Evolutionary conservation across 2,797 vertebrate species (phyloP), one percentile per base, ranked within the genome.

Genomic region (Platalea minor): DNA sequence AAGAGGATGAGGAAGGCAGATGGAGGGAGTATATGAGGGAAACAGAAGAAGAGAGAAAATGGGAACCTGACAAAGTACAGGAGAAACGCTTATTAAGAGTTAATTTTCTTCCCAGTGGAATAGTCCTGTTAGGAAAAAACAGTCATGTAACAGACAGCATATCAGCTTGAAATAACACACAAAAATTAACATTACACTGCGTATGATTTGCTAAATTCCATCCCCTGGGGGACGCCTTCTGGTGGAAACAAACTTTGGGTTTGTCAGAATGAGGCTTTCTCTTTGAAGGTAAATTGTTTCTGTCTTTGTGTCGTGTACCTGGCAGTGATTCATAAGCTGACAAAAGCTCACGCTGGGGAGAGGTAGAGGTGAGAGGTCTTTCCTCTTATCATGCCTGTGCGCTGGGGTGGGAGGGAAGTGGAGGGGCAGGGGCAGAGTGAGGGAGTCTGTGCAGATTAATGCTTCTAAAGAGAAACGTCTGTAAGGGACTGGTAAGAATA

Each of bases 111-210:
- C 81, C 73, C 85, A 64, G 45, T 67, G 59, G 76, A 94, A 82
- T 69, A 93, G 50, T 65, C 53, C 39, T 75, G 82, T 92, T 86
- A 95, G 68, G 33, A 76, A 74, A 88, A 92, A 87, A 2, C 10
- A 94, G 48, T 65, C 25, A 59, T 91, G 73, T 93, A 93, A 85
- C 28, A 95, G 96, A 93, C 85, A 94, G 63, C 24, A 28, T 79
- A 83, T 95, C 94, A 96, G 35, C 59, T 88, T 91, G 92, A 91
- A 93, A 61, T 85, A 95, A 84, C 70, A 78, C 67, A 76, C 46
- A 83, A 86, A 92, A 97, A 92, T 94, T 96, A 96, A 86, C 85
- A 95, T 82, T 94, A 74, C 53, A 43, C 53, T 93, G 69, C 37
- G 5, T 89, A 80, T 57, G 35, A 91, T 91, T 95, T 96, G 65